Percentiles rank a stretch among this genome's conserved stretches.
Conservation (phyloP, 2,113 vertebrate genomes). For the Meriones unguiculatus region DNA sequence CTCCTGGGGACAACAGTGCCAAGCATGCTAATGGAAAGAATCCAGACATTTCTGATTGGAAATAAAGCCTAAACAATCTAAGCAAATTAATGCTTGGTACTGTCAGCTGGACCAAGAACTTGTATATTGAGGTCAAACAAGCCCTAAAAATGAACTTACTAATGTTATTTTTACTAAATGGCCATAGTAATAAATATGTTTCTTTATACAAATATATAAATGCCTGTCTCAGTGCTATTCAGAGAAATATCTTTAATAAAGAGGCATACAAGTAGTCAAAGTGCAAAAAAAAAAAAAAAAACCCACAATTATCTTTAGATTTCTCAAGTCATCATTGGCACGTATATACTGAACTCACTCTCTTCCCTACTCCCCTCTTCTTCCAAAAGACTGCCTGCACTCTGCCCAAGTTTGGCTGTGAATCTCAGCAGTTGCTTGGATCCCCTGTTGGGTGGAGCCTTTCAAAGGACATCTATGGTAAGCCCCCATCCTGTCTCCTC, state of each 20-base stretch:
- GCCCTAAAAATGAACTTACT: background rate
- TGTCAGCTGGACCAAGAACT: background rate
- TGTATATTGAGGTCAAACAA: background rate
- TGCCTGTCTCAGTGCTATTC: background rate
- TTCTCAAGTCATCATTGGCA: too few species aligned
- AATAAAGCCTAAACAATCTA: background rate
- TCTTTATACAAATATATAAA: background rate
- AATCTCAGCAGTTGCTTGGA: too few species aligned
- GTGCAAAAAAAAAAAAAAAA: background rate
- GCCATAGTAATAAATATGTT: background rate
- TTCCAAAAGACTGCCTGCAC: too few species aligned
- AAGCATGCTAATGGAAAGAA: background rate
- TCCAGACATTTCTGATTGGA: background rate
- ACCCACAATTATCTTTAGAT: too few species aligned
- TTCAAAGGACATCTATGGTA: too few species aligned
- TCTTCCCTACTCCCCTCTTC: too few species aligned
- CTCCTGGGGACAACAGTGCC: fast-evolving
- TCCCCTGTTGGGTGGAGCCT: too few species aligned
- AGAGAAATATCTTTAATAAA: background rate
- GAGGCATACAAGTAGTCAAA: background rate
- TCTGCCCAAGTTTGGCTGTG: too few species aligned
- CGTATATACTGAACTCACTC: too few species aligned
- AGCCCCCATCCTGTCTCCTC: too few species aligned
- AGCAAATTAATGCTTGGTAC: background rate
- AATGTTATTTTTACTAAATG: background rate